Conservation (phyloP, 2,113 vertebrate species). For the Odocoileus virginianus region DNA sequence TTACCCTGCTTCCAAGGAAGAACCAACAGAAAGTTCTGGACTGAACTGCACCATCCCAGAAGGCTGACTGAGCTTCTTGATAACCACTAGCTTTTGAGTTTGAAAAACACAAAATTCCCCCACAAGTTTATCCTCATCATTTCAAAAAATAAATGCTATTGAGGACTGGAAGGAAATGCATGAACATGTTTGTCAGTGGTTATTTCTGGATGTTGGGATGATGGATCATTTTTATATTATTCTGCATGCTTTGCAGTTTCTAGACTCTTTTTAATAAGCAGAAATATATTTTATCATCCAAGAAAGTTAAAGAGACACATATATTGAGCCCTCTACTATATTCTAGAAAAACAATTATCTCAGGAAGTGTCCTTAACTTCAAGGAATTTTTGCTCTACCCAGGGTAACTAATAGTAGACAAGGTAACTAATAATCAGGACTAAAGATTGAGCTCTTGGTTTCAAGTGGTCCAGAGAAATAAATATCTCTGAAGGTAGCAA, state of each 20-base stretch:
- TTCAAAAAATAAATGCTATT: conserved; percentile 28
- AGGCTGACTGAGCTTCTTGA: background rate
- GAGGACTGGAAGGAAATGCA: background rate
- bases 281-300: background rate
- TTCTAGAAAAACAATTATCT: background rate
- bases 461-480: background rate
- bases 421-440: background rate
- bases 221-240: background rate
- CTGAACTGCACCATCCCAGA: background rate
- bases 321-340: background rate
- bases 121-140: background rate
- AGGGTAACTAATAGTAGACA: background rate
- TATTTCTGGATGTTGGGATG: background rate
- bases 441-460: background rate
- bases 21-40: background rate
- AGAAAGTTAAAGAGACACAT: background rate
- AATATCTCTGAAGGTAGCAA: background rate
- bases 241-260: background rate
- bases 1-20: background rate
- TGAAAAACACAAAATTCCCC: conserved; percentile 18
- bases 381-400: background rate
- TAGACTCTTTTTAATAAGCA: background rate
- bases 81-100: conserved; percentile 11
- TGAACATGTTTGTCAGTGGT: background rate
- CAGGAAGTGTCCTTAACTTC: background rate